Evolutionary conservation across 2,113 vertebrate species (phyloP).

Genomic region (Rallus limicola): DNA sequence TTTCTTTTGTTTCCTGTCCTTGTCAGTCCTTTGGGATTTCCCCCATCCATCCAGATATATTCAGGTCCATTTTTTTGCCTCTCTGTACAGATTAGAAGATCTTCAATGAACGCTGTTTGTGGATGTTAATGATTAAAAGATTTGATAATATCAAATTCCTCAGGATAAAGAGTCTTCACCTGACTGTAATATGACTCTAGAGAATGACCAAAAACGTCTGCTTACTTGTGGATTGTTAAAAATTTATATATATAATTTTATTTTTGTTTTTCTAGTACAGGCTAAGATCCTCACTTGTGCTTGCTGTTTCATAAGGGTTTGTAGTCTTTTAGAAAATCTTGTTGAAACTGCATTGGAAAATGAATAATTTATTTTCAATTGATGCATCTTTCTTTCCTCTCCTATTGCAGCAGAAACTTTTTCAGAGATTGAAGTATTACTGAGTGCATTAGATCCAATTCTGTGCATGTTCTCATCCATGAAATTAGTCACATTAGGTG

Average conservation of each 20-base stretch:
- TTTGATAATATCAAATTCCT: neutral
- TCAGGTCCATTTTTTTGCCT: neutral
- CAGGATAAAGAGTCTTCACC: neutral
- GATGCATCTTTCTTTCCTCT: neutral
- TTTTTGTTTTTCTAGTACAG: neutral
- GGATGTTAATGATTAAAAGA: neutral
- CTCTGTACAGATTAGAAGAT: neutral
- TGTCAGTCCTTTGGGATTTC: neutral
- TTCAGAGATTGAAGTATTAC: neutral
- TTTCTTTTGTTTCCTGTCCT: neutral
- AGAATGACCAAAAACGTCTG: neutral
- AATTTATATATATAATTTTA: no score
- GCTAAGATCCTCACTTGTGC: neutral
- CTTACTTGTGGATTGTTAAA: neutral
- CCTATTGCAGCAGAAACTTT: neutral
- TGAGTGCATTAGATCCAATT: neutral
- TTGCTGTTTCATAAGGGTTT: neutral
- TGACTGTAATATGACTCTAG: rapidly evolving
- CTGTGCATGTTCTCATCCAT: neutral
- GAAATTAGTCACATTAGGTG: neutral
- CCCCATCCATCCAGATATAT: neutral
- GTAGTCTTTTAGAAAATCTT: neutral
- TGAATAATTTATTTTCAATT: neutral
- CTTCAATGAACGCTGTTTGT: neutral
- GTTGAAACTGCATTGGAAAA: neutral